Evolutionary conservation across 1,140 invertebrate species (phyloP).

Genomic region (Adoxophyes honmai): DNA sequence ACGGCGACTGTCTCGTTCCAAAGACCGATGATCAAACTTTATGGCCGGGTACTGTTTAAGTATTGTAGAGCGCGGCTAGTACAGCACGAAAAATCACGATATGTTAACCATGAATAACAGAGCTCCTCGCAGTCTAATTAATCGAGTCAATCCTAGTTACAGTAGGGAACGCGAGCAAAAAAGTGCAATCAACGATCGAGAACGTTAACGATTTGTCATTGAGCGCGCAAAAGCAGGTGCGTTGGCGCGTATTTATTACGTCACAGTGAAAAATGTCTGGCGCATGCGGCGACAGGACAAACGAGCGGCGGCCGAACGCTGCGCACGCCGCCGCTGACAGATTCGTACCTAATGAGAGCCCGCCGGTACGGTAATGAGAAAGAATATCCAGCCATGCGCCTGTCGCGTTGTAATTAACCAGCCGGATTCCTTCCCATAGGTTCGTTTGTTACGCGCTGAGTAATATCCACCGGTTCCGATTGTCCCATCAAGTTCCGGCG

Average conservation of each 20-base stretch:
- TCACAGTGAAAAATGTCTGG: slow-evolving; percentile 35
- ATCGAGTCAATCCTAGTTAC: too few species aligned
- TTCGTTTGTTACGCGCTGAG: slow-evolving; percentile 19
- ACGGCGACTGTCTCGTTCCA: too few species aligned
- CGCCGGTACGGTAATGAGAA: slow-evolving; percentile 37
- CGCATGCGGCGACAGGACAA: slow-evolving; percentile 36
- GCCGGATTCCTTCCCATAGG: slow-evolving; percentile 23
- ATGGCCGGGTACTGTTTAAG: too few species aligned
- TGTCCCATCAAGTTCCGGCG: too few species aligned
- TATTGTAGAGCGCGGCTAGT: too few species aligned
- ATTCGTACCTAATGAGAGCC: slow-evolving; percentile 33
- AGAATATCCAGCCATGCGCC: slow-evolving; percentile 38
- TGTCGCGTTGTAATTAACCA: slow-evolving; percentile 36
- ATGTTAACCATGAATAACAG: too few species aligned
- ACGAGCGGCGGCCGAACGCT: slow-evolving; percentile 28
- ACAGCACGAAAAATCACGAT: too few species aligned
- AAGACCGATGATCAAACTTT: too few species aligned
- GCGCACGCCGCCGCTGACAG: slow-evolving; percentile 30
- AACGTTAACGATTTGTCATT: slow-evolving; percentile 30
- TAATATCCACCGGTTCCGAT: not conserved
- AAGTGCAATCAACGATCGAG: slow-evolving; percentile 16
- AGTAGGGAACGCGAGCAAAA: too few species aligned
- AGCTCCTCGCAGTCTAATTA: too few species aligned
- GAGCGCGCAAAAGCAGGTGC: slow-evolving; percentile 34
- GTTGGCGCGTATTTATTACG: slow-evolving; percentile 32